These are phyloP conservation scores for Anas flavirostris DNA, from an alignment of 2,797 vertebrate genomes.

Conservation along the genomic window DNA sequence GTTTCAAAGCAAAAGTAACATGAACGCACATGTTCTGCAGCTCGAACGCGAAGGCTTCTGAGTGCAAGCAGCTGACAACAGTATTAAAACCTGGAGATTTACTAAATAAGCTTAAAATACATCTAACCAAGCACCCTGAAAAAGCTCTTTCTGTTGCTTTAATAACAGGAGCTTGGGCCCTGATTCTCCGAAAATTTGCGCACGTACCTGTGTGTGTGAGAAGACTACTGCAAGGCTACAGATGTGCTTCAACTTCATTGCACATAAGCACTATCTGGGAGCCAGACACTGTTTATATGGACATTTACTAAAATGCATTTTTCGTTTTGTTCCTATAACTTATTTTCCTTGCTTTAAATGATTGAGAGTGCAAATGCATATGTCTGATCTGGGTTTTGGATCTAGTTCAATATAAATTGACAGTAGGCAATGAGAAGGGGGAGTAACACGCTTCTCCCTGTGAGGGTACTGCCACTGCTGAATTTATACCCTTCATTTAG, in stretches of 20 bases:
- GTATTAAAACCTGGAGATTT: not conserved
- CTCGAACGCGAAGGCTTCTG: not conserved
- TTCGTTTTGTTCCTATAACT: not conserved
- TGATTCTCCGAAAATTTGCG: not conserved
- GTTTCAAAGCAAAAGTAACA: constrained; percentile 46
- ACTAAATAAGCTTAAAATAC: not conserved
- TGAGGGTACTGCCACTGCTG: not conserved
- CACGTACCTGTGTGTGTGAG: not conserved
- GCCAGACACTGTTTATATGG: not conserved
- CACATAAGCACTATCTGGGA: not conserved
- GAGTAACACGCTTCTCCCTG: not conserved
- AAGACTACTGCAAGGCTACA: not conserved
- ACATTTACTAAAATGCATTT: constrained; percentile 2
- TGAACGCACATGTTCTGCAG: not conserved
- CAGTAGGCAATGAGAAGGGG: not conserved
- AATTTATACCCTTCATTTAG: not conserved
- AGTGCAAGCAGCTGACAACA: not conserved
- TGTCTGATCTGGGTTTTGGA: not conserved
- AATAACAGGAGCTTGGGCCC: not conserved
- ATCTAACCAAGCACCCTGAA: not conserved
- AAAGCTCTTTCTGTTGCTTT: constrained; percentile 10
- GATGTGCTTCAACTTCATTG: not conserved
- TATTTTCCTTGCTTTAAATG: not conserved
- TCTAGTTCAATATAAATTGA: not conserved
- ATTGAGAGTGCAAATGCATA: not conserved